These are phyloP conservation scores for Petrocephalus schoutedeni DNA, from an alignment of 2,797 vertebrate species.

Conservation along the genomic window DNA sequence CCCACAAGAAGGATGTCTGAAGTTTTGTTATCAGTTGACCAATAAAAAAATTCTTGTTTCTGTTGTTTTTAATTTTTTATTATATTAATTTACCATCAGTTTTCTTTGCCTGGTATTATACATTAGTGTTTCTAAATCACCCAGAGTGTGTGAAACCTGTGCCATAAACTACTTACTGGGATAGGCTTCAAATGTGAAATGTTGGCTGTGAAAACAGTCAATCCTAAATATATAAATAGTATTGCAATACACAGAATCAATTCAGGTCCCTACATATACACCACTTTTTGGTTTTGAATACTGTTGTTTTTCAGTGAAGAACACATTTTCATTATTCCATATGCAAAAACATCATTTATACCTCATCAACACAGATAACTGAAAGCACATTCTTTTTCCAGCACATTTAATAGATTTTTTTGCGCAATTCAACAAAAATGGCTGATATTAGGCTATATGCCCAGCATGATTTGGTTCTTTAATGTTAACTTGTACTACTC, in stretches of 20 bases:
- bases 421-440: background rate
- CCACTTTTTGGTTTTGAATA: background rate
- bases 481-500: background rate
- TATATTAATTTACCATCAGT: background rate
- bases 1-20: slow-evolving; percentile 36
- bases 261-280: background rate
- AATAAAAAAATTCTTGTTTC: slow-evolving; percentile 40
- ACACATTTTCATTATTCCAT: background rate
- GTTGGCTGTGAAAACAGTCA: background rate
- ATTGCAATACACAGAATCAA: background rate
- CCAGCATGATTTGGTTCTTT: background rate
- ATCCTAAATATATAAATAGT: background rate
- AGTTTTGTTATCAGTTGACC: slow-evolving; percentile 19
- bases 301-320: background rate
- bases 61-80: background rate
- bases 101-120: background rate
- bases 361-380: background rate
- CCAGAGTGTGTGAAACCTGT: background rate
- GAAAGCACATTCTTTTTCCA: background rate
- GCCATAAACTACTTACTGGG: background rate
- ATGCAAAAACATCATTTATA: background rate
- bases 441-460: background rate
- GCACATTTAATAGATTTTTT: background rate
- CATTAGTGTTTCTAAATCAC: background rate
- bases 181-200: background rate